Conservation (phyloP, 2,888 invertebrate genomes). For the Metacarcinus magister region DNA sequence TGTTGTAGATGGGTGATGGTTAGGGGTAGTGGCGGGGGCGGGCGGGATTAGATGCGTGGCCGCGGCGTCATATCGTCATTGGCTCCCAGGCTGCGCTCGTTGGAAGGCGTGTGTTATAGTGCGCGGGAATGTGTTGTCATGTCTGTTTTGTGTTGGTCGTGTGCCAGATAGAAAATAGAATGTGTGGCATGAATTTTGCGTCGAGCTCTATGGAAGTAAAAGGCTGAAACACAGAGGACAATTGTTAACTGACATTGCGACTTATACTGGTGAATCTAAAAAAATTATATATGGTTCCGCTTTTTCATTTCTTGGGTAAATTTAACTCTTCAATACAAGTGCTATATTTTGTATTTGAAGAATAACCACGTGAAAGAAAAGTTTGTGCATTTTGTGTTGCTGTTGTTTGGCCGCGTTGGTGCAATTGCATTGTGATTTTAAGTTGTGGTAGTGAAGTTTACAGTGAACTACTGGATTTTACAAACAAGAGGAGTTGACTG, state of each 20-base stretch:
- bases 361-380: background rate
- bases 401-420: background rate
- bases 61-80: background rate
- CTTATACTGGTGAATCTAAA: background rate
- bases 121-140: background rate
- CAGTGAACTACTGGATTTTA: background rate
- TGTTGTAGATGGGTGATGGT: background rate
- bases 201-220: background rate
- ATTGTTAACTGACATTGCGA: background rate
- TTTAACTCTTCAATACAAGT: background rate
- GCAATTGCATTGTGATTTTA: background rate
- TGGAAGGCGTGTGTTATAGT: slow-evolving; percentile 1
- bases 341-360: background rate
- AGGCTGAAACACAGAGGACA: background rate
- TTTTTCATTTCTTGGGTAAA: background rate
- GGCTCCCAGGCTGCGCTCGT: background rate
- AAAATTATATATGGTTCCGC: background rate
- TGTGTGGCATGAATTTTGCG: background rate
- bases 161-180: background rate
- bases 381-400: background rate
- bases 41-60: background rate
- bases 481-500: background rate
- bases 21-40: background rate
- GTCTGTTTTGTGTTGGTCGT: background rate
- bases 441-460: background rate